Base-by-base conservation (phyloP, 2,113 vertebrate genomes). In the Diphyllodes magnificus region DNA sequence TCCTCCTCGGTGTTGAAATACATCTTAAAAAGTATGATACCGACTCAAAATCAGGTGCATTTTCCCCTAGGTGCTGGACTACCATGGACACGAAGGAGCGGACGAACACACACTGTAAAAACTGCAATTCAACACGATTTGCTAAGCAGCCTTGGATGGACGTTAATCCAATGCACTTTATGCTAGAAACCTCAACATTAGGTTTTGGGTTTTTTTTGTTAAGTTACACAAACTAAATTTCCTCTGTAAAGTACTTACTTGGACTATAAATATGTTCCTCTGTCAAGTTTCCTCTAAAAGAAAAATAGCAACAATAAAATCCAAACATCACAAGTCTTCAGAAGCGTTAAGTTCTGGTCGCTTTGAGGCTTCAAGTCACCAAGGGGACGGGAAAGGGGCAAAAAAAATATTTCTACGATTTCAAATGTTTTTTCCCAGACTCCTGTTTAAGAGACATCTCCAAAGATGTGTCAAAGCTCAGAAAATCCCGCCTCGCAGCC, bases 161-260 rank as follows among this genome's bases (percentile, higher is more conserved):
- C 53, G 89, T 96, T 84, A 96, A 94, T 96, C 93, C 93, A 96
- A 96, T 2, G 63, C 92, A 94, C 93, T 85, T 92, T 89, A 92
- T 92, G 88, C 93, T 79, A 94, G 94, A 87, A 92, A 96, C 70
- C 91, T 86, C 93, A 59, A 96, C 64, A 66, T 31, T 42, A 87
- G 88, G 71, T 83, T 90, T 83, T 83, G 56, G 71, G 42, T 4
- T 49, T 2, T 82, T 90, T 86, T 71, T 28, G 42, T 83, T 97
- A 97, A 97, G 96, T 96, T 97, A 97, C 68, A 95, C 78, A 71
- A 96, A 96, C 81, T 93, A 96, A 82, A 94, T 97, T 98, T 96
- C 95, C 97, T 96, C 93, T 90, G 96, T 95, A 95, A 96, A 97
- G 96, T 97, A 98, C 98, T 98, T 98, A 98, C 97, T 97, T 97